phyloP scores from a whole-genome alignment of 30 jellyfish, hydroid and myxozoan genomes.

The Pseudorhiza aurosa region DNA sequence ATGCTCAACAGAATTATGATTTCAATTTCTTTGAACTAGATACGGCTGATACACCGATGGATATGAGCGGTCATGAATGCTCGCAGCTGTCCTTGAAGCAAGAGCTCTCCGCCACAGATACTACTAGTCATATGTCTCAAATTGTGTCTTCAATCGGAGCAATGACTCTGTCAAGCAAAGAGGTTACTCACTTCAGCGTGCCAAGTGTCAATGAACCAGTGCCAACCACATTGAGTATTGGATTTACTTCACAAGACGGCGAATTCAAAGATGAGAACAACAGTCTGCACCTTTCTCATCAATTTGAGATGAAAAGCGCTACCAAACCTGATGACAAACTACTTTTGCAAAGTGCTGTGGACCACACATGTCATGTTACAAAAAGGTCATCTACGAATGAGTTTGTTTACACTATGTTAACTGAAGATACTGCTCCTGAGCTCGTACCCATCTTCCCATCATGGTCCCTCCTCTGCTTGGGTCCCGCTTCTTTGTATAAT shows the following conservation, averaged over 20 bases:
- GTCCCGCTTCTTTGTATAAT: conserved; percentile 88
- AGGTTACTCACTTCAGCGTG: conserved; percentile 21
- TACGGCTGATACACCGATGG: neutral
- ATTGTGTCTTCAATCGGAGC: conserved; percentile 19
- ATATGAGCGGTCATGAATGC: neutral
- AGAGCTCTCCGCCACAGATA: conserved; percentile 5
- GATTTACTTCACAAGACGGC: conserved; percentile 40
- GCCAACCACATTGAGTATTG: conserved; percentile 58
- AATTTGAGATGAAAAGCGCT: conserved; percentile 15
- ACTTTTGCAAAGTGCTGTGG: neutral
- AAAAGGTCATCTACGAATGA: conserved; percentile 33
- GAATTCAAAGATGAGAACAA: conserved; percentile 27
- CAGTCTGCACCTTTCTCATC: conserved; percentile 31
- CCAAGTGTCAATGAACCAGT: conserved; percentile 49
- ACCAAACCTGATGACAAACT: conserved; percentile 8
- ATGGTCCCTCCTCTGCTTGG: conserved; percentile 92
- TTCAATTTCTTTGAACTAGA: neutral
- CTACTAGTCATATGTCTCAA: conserved; percentile 9
- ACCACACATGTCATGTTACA: neutral
- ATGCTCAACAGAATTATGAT: too few species aligned
- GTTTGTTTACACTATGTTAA: conserved; percentile 58
- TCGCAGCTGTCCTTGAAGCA: conserved; percentile 16
- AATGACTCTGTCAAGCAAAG: conserved; percentile 25
- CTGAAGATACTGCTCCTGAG: conserved; percentile 59
- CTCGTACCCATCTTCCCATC: conserved; percentile 84